Percentiles rank a stretch among this genome's conserved stretches.
Evolutionary conservation across 2,113 vertebrate species (phyloP).

Genomic region (Alethe diademata): DNA sequence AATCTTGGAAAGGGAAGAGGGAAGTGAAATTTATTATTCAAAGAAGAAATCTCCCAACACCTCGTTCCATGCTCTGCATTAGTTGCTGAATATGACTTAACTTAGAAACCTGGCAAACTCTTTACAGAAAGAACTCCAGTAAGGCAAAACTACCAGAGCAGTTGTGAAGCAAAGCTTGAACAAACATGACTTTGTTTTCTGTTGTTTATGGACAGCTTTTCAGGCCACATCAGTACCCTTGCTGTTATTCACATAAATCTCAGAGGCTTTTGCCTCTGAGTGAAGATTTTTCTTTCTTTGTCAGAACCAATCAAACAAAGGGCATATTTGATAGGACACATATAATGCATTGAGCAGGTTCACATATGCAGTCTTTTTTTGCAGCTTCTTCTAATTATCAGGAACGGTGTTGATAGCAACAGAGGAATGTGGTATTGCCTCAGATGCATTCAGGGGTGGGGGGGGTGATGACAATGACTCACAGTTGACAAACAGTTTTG

Average conservation of each 20-base stretch:
- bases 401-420: neutral
- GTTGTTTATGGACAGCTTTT: slow-evolving; percentile 1
- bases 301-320: neutral
- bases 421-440: neutral
- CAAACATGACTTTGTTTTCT: slow-evolving; percentile 25
- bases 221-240: neutral
- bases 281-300: neutral
- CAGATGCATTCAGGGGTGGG: neutral
- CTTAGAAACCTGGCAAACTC: neutral
- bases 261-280: neutral
- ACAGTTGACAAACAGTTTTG: neutral
- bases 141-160: neutral
- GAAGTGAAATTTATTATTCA: neutral
- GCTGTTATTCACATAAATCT: neutral
- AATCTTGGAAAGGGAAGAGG: neutral
- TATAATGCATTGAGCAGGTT: neutral
- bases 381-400: neutral
- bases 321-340: neutral
- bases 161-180: neutral
- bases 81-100: neutral
- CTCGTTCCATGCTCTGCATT: neutral
- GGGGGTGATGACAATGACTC: neutral
- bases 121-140: neutral
- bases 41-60: neutral
- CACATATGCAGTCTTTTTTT: neutral